A percentile compares a stretch with the other conserved stretches of the same genome.
These are phyloP conservation scores for Pitta sordida DNA, from an alignment of 2,113 vertebrate genomes.

Conservation along the genomic window DNA sequence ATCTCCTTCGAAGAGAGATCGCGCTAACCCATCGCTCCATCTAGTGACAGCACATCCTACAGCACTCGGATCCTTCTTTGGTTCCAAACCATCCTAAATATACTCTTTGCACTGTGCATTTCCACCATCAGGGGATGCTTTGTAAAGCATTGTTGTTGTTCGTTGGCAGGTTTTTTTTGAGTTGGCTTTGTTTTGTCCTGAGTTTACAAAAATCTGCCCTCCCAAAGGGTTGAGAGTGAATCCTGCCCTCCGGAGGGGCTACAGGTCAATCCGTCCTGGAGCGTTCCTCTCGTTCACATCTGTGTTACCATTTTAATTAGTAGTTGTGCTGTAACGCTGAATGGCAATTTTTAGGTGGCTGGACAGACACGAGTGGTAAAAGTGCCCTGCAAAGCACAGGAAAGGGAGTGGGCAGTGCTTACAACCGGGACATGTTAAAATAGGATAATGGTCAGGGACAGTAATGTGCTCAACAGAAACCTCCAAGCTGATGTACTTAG, in stretches of 20 bases:
- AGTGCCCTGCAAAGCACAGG: background rate
- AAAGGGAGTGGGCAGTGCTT: background rate
- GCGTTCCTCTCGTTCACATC: background rate
- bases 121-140: background rate
- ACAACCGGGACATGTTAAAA: background rate
- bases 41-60: constrained; percentile 38
- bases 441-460: background rate
- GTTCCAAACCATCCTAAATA: background rate
- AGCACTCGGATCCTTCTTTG: background rate
- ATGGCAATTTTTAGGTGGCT: background rate
- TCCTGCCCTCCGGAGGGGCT: background rate
- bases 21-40: constrained; percentile 25
- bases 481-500: background rate
- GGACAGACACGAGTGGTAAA: background rate
- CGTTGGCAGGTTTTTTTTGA: background rate
- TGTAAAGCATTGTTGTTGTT: background rate
- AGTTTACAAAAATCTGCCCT: background rate
- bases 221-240: background rate
- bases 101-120: background rate
- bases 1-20: background rate
- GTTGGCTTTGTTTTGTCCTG: background rate
- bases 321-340: background rate
- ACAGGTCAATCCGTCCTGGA: background rate
- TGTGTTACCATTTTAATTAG: background rate
- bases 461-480: background rate